A percentile compares a stretch with the other conserved stretches of the same genome.
phyloP scores from a whole-genome alignment of 2,113 vertebrate species.

The Etia nguti region DNA sequence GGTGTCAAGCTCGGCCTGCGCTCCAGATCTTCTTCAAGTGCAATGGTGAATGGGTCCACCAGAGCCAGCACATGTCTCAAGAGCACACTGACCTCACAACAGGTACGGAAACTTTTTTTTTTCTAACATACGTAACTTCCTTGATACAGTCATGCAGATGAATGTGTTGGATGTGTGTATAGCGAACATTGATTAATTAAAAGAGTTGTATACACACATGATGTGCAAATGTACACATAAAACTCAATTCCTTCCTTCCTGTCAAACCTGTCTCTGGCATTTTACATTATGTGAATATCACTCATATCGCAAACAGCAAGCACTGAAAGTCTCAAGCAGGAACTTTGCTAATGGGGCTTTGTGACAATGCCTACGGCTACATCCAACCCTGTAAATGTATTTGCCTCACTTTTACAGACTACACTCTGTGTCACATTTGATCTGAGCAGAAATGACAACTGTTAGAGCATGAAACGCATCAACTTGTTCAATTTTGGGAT shows the following conservation, averaged over 20 bases:
- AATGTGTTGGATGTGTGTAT: background rate
- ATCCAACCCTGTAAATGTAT: background rate
- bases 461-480: slow-evolving; percentile 31
- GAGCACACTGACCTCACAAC: slow-evolving; percentile 87
- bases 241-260: background rate
- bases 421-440: slow-evolving; percentile 25
- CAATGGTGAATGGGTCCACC: slow-evolving; percentile 97
- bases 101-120: slow-evolving; percentile 65
- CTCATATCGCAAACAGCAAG: background rate
- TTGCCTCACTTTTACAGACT: background rate
- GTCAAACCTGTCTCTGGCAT: background rate
- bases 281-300: background rate
- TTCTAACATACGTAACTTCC: background rate
- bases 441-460: slow-evolving; percentile 40
- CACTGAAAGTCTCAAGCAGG: background rate
- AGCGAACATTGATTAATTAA: background rate
- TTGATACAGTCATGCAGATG: background rate
- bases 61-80: slow-evolving; percentile 87
- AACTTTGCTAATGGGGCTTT: slow-evolving; percentile 9
- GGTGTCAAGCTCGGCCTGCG: slow-evolving; percentile 86
- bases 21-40: slow-evolving; percentile 99
- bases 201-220: background rate
- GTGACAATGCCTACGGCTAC: background rate
- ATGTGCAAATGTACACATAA: background rate
- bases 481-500: slow-evolving; percentile 33